A percentile compares a stretch with the other conserved stretches of the same genome.
phyloP scores from a whole-genome alignment of 2,888 invertebrate species.

The Petrophora chlorosata region DNA sequence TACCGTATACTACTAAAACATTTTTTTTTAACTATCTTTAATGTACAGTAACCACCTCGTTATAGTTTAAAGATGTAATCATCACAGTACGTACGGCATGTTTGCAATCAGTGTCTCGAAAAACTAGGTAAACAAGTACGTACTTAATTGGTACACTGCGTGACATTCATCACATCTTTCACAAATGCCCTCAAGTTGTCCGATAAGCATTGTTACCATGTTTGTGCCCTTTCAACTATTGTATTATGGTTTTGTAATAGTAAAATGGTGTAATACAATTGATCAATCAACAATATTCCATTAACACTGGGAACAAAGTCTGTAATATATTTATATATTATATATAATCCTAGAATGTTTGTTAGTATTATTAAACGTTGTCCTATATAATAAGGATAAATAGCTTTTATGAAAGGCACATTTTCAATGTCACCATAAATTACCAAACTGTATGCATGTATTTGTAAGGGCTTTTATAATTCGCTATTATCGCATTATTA shows the following conservation, averaged over 20 bases:
- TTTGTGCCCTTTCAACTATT: conserved; percentile 15
- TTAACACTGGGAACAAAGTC: conserved; percentile 11
- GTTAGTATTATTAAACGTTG: background rate
- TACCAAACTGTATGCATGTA: conserved; percentile 40
- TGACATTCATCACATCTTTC: no score
- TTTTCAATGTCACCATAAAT: conserved; percentile 38
- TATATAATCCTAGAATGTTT: no score
- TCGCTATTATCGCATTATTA: conserved; percentile 53
- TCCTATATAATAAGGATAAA: conserved; percentile 10
- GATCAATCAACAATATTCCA: conserved; percentile 14
- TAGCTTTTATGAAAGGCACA: conserved; percentile 20
- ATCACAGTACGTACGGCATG: no score
- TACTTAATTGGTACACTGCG: no score
- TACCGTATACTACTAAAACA: no score
- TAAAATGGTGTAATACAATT: conserved; percentile 23
- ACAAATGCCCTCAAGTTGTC: conserved; percentile 8
- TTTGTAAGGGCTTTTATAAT: conserved; percentile 46
- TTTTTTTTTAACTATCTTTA: no score
- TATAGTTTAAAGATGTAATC: no score
- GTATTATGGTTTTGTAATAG: conserved; percentile 19
- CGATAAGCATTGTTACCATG: conserved; percentile 11
- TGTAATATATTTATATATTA: no score
- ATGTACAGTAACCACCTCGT: no score
- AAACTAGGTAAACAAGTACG: no score
- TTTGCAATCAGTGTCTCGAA: no score